phyloP scores from a whole-genome alignment of 2,888 invertebrate species.

The Catocala fraxini region DNA sequence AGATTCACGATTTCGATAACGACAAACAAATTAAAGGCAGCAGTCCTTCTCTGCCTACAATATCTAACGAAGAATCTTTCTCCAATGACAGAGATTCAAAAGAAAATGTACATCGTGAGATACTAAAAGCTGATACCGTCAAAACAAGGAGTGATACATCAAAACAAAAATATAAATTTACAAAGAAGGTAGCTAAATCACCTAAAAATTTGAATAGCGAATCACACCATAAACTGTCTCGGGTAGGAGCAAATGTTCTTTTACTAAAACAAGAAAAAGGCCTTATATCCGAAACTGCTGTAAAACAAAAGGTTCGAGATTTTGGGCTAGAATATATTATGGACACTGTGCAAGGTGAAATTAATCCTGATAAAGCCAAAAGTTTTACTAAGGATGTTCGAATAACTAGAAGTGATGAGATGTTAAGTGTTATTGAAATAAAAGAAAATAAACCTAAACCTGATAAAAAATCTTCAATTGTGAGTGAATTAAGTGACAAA shows the following conservation, averaged over 20 bases:
- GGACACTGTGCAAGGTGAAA: conserved; percentile 58
- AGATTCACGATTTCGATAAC: conserved; percentile 33
- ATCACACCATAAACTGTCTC: conserved; percentile 60
- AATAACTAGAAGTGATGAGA: conserved; percentile 62
- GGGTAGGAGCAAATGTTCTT: conserved; percentile 60
- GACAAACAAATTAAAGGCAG: conserved; percentile 26
- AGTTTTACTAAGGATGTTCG: conserved; percentile 46
- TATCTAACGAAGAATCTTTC: conserved; percentile 45
- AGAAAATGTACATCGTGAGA: conserved; percentile 14
- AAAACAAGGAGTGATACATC: conserved; percentile 14
- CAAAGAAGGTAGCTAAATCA: conserved; percentile 17
- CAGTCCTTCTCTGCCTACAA: conserved; percentile 45
- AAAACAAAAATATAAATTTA: conserved; percentile 24
- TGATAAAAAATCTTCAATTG: conserved; percentile 45
- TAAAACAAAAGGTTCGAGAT: conserved; percentile 40
- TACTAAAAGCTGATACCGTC: conserved; percentile 10
- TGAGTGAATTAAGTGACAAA: conserved; percentile 47
- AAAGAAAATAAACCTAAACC: conserved; percentile 32
- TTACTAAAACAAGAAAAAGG: conserved; percentile 51
- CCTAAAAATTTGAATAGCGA: conserved; percentile 19
- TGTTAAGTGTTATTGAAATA: conserved; percentile 27
- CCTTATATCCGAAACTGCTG: conserved; percentile 13
- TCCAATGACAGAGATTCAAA: conserved; percentile 15
- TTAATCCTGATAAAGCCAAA: conserved; percentile 49
- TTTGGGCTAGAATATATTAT: conserved; percentile 70